These are phyloP conservation scores for Pluvianellus socialis DNA, from an alignment of 2,113 vertebrate genomes.

Conservation along the genomic window DNA sequence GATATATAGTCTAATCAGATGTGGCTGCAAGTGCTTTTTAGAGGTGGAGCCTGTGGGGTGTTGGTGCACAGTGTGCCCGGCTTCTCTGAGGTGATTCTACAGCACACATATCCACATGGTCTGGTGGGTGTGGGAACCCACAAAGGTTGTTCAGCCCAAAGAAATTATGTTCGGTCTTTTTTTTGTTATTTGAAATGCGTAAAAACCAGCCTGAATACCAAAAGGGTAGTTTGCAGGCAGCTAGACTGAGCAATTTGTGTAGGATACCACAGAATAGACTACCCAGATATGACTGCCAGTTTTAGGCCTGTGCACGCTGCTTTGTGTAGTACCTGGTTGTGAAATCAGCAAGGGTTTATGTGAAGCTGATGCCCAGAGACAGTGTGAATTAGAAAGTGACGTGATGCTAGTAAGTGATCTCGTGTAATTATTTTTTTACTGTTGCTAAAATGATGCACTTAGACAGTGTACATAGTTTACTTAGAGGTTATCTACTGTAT, in stretches of 20 bases:
- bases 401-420: constrained; percentile 10
- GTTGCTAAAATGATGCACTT: neutral
- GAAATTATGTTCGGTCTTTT: neutral
- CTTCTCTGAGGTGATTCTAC: neutral
- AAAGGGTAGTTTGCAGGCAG: neutral
- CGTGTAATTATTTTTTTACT: constrained; percentile 36
- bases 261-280: neutral
- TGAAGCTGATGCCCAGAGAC: constrained; percentile 2
- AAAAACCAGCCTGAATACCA: neutral
- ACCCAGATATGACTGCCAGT: neutral
- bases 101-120: neutral
- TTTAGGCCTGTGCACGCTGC: neutral
- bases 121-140: neutral
- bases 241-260: neutral
- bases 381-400: neutral
- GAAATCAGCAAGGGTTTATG: neutral
- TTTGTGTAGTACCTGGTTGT: neutral
- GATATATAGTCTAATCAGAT: neutral
- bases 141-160: neutral
- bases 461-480: neutral
- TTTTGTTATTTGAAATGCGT: neutral
- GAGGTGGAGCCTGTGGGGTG: neutral
- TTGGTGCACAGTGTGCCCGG: neutral
- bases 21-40: neutral
- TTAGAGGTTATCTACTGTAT: neutral